Conservation (phyloP, 2,888 invertebrate genomes). For the Criorhina ranunculi region DNA sequence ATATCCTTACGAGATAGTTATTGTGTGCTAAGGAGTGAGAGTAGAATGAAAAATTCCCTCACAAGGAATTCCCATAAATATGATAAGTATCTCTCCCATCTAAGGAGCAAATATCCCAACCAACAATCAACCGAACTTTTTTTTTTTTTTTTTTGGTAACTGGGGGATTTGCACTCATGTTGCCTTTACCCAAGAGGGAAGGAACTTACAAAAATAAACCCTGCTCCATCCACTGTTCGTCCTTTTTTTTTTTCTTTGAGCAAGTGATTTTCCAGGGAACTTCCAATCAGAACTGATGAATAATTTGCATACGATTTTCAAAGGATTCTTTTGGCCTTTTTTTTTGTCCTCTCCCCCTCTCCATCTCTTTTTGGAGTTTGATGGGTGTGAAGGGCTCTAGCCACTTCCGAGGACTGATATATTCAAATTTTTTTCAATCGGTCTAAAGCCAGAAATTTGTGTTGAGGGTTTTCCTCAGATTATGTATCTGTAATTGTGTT, state of each 20-base stretch:
- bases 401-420: constrained; percentile 4
- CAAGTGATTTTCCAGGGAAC: constrained; percentile 75
- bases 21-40: constrained; percentile 52
- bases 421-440: constrained; percentile 52
- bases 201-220: constrained; percentile 25
- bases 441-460: constrained; percentile 38
- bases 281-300: constrained; percentile 84
- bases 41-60: constrained; percentile 38
- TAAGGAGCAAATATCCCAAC: constrained; percentile 21
- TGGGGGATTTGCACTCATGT: constrained; percentile 43
- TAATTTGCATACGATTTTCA: constrained; percentile 83
- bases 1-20: constrained; percentile 62
- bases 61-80: constrained; percentile 70
- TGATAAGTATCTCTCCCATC: constrained; percentile 67
- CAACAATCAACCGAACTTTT: constrained; percentile 66
- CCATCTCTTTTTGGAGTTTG: background rate
- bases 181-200: constrained; percentile 24
- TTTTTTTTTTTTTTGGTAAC: too few relatives aligned
- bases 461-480: constrained; percentile 40
- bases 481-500: constrained; percentile 52
- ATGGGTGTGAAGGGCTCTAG: constrained; percentile 6
- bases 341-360: constrained; percentile 78
- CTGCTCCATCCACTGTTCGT: constrained; percentile 3
- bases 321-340: constrained; percentile 65
- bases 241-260: constrained; percentile 42